phyloP scores from a whole-genome alignment of 2,888 invertebrate genomes.

The Disparrhopalites patrizii region DNA sequence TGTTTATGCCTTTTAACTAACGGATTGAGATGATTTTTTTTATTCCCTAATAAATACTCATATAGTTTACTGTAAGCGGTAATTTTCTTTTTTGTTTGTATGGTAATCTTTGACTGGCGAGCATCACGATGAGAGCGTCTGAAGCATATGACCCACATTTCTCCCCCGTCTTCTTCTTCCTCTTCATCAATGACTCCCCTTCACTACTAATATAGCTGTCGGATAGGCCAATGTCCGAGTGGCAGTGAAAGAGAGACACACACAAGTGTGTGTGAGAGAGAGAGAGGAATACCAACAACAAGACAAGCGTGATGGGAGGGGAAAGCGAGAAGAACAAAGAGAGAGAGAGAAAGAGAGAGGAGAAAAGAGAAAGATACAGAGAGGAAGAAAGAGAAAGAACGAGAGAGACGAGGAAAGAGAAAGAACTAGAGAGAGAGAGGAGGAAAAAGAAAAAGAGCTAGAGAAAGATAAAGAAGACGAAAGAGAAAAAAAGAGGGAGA shows the following conservation, averaged over 20 bases:
- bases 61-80: slow-evolving; percentile 43
- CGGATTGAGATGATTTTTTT: slow-evolving; percentile 17
- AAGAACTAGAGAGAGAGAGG: neutral
- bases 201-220: neutral
- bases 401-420: neutral
- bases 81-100: slow-evolving; percentile 36
- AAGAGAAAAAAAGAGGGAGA: slow-evolving; percentile 1
- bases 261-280: neutral
- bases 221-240: too few species aligned
- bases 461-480: too few species aligned
- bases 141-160: slow-evolving; percentile 34
- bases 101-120: slow-evolving; percentile 23
- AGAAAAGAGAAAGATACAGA: too few species aligned
- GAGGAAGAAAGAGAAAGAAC: too few species aligned
- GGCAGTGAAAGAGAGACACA: too few species aligned
- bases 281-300: too few species aligned
- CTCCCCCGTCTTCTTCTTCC: neutral
- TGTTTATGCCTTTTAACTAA: slow-evolving; percentile 6
- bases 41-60: slow-evolving; percentile 23
- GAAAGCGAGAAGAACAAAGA: neutral
- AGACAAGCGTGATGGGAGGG: too few species aligned
- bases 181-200: neutral
- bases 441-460: too few species aligned
- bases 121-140: too few species aligned
- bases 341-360: neutral